These are phyloP conservation scores for Hirudo medicinalis DNA, from an alignment of 1,140 invertebrate genomes.

Conservation along the genomic window DNA sequence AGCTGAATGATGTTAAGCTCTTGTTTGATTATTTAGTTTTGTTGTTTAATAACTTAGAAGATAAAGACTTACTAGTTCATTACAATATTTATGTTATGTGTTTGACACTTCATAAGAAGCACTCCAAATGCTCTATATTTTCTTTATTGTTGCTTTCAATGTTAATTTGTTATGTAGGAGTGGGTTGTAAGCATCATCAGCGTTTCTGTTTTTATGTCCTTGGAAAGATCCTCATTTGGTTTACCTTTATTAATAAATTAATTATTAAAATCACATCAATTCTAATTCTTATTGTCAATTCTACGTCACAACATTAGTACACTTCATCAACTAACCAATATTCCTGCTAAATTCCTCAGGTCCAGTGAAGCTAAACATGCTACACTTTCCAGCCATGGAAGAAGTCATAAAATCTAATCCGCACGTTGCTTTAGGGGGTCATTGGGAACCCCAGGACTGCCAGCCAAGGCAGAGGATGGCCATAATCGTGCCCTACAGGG, in stretches of 20 bases:
- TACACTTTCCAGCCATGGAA: too few relatives aligned
- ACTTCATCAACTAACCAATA: background rate
- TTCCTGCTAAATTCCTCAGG: background rate
- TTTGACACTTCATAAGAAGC: too few relatives aligned
- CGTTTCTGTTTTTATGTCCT: background rate
- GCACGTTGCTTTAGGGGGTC: conserved; percentile 5
- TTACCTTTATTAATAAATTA: background rate
- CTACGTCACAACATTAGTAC: background rate
- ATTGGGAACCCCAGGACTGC: conserved; percentile 14
- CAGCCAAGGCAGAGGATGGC: conserved; percentile 44
- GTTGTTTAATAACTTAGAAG: too few relatives aligned
- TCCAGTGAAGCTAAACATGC: too few relatives aligned
- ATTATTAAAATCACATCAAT: background rate
- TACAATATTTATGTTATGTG: background rate
- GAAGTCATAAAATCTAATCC: too few relatives aligned
- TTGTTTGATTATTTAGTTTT: background rate
- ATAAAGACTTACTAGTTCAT: too few relatives aligned
- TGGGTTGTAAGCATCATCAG: background rate
- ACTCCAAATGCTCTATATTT: too few relatives aligned
- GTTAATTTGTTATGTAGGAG: background rate
- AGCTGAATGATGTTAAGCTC: background rate
- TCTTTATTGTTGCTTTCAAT: too few relatives aligned
- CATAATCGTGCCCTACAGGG: conserved; percentile 74
- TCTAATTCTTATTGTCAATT: background rate
- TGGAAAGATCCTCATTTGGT: background rate